Conservation (phyloP, 2,113 vertebrate species). For the Microtus pennsylvanicus region DNA sequence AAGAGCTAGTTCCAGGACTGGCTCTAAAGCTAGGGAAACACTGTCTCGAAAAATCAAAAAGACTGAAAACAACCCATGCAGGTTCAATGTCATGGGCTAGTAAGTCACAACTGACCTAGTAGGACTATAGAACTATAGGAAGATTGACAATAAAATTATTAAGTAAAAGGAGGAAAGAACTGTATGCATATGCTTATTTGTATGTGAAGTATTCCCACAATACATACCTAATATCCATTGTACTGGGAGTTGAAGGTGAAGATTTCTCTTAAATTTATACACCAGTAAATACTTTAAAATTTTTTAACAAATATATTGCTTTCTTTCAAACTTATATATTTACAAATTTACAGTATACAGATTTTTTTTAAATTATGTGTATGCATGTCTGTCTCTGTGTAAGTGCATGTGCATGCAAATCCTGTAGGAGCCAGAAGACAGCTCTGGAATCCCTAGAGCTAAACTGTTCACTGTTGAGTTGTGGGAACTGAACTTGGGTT, state of each 20-base stretch:
- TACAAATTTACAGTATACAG: not conserved
- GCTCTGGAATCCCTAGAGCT: not conserved
- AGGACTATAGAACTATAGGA: not conserved
- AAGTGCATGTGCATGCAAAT: too few relatives aligned
- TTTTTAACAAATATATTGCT: not conserved
- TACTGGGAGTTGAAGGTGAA: not conserved
- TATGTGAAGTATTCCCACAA: conserved; percentile 22
- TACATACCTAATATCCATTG: not conserved
- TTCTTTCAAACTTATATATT: not conserved
- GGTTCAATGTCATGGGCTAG: not conserved
- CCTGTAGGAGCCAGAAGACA: not conserved
- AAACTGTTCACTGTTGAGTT: not conserved
- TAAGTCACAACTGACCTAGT: not conserved
- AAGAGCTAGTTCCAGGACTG: too few relatives aligned
- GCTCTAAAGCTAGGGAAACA: too few relatives aligned
- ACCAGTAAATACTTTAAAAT: not conserved
- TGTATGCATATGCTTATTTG: not conserved
- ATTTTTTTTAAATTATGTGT: not conserved
- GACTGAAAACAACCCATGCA: conserved; percentile 14
- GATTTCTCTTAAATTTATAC: not conserved
- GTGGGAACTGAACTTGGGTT: not conserved
- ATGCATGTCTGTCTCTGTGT: not conserved
- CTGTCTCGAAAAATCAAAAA: not conserved
- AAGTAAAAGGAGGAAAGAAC: not conserved
- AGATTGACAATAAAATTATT: conserved; percentile 22